Evolutionary conservation across 2,113 vertebrate species (phyloP).

Genomic region (Bubo blakistoni): DNA sequence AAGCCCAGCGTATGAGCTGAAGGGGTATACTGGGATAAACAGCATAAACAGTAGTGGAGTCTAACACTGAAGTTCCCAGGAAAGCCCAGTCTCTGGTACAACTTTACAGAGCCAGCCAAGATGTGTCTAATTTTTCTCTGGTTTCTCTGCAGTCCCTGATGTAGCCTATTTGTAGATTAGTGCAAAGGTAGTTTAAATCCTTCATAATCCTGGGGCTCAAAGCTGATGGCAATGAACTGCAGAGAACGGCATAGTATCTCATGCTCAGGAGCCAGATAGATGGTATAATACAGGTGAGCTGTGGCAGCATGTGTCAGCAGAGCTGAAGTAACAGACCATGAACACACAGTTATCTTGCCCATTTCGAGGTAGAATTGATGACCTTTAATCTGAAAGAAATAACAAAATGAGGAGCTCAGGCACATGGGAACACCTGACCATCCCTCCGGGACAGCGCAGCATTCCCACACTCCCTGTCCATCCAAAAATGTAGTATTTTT

Average conservation of each 20-base stretch:
- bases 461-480: not conserved
- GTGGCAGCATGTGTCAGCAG: not conserved
- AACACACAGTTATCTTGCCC: not conserved
- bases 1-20: not conserved
- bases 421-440: not conserved
- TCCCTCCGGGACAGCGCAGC: not conserved
- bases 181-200: not conserved
- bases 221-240: not conserved
- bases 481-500: not conserved
- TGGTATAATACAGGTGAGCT: not conserved
- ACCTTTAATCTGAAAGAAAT: not conserved
- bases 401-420: not conserved
- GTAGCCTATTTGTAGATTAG: not conserved
- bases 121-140: not conserved
- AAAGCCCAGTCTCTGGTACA: not conserved
- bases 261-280: not conserved
- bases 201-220: not conserved
- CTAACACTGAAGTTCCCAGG: not conserved
- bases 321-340: accelerated
- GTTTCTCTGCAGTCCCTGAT: not conserved
- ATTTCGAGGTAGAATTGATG: not conserved
- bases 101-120: not conserved
- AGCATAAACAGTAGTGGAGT: not conserved
- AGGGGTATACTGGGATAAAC: not conserved
- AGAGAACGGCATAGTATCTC: not conserved